phyloP scores from a whole-genome alignment of 2,888 invertebrate species.

The Drosophila eohydei region DNA sequence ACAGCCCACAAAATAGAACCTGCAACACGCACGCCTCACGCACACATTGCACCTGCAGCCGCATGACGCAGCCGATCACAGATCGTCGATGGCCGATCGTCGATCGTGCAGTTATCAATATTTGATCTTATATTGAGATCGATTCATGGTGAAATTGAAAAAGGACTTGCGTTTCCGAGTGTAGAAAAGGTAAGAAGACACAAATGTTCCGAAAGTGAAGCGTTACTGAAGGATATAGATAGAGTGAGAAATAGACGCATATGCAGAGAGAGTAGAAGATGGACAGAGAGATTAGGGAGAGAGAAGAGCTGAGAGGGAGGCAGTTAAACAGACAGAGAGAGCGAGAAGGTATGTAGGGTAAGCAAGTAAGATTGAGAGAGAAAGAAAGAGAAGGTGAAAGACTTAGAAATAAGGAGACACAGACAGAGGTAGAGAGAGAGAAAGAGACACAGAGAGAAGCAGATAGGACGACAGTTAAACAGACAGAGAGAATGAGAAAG shows the following conservation, averaged over 20 bases:
- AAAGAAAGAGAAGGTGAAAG: no score
- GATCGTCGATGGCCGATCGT: background rate
- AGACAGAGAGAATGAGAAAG: background rate
- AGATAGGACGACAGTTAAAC: no score
- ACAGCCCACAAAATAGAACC: slow-evolving; percentile 15
- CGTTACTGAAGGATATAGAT: background rate
- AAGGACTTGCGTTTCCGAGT: background rate
- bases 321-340: no score
- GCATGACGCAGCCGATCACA: background rate
- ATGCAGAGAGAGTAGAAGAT: background rate
- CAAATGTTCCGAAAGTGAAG: background rate
- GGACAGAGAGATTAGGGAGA: no score
- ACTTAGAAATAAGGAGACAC: no score
- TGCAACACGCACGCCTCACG: slow-evolving; percentile 19
- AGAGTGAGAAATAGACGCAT: background rate
- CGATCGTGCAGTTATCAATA: background rate
- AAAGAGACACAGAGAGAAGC: background rate
- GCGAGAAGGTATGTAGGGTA: no score
- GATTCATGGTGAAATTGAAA: background rate
- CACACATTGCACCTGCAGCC: slow-evolving; percentile 23
- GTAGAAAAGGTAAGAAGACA: background rate
- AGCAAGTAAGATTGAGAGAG: no score
- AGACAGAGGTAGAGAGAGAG: background rate
- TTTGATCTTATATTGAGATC: background rate
- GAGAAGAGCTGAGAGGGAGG: no score